Evolutionary conservation across 2,113 vertebrate genomes (phyloP).

Genomic region (Platysternon megacephalum): DNA sequence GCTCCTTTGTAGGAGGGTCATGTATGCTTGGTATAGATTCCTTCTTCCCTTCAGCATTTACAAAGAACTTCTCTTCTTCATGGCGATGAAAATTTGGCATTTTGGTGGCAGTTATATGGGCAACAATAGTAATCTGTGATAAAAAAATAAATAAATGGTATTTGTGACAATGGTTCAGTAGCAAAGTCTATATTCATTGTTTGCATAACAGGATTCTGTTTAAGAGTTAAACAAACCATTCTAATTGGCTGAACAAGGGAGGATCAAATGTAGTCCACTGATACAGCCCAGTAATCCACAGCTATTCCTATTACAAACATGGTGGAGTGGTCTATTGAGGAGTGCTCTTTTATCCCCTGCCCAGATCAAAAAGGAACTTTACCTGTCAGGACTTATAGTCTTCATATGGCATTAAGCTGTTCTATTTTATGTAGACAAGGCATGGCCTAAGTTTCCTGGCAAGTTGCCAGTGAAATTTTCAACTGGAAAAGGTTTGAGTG

Average conservation of each 20-base stretch:
- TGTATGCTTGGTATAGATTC: constrained; percentile 85
- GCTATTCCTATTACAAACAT: background rate
- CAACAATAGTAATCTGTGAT: constrained; percentile 82
- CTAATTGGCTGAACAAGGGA: background rate
- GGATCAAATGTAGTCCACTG: background rate
- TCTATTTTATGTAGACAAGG: background rate
- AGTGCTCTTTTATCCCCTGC: background rate
- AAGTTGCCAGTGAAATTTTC: background rate
- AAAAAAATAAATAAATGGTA: background rate
- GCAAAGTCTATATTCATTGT: background rate
- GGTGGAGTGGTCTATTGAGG: background rate
- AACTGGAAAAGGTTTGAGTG: fast-evolving
- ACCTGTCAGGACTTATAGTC: background rate
- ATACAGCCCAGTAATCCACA: background rate
- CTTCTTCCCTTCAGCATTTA: constrained; percentile 77
- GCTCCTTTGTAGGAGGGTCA: constrained; percentile 84
- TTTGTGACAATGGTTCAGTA: background rate
- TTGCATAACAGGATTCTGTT: background rate
- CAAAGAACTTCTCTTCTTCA: constrained; percentile 87
- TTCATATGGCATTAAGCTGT: fast-evolving
- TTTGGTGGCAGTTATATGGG: constrained; percentile 85
- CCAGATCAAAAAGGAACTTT: background rate
- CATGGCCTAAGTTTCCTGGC: fast-evolving
- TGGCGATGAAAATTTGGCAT: constrained; percentile 78
- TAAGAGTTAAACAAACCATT: background rate